Percentiles rank a stretch among this genome's conserved stretches.
phyloP scores from a whole-genome alignment of 2,888 invertebrate species.

The Dasypogon diadema region DNA sequence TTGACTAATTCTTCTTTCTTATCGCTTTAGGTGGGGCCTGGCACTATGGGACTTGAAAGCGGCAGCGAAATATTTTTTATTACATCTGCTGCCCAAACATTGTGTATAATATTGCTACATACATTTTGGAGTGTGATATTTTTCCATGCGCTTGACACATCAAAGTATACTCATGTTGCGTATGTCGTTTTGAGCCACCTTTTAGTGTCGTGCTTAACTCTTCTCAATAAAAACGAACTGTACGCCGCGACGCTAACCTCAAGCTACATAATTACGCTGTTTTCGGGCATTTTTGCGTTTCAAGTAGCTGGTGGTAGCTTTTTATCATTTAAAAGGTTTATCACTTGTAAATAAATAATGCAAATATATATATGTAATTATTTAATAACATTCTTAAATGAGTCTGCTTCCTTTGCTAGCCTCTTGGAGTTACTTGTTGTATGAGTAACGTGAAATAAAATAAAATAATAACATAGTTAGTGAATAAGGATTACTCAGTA shows the following conservation, averaged over 20 bases:
- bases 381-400: constrained; percentile 3
- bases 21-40: constrained; percentile 95
- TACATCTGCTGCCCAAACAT: constrained; percentile 86
- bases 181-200: constrained; percentile 85
- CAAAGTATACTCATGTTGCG: constrained; percentile 76
- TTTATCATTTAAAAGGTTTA: constrained; percentile 69
- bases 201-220: constrained; percentile 81
- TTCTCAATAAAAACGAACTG: constrained; percentile 78
- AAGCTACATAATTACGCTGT: constrained; percentile 75
- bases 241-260: constrained; percentile 79
- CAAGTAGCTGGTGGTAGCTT: constrained; percentile 78
- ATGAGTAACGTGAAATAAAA: constrained; percentile 15
- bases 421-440: constrained; percentile 32
- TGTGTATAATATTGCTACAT: constrained; percentile 91
- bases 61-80: constrained; percentile 91
- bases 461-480: constrained; percentile 13
- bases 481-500: constrained; percentile 11
- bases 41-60: constrained; percentile 88
- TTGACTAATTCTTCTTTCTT: too few species aligned
- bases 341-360: constrained; percentile 64
- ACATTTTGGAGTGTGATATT: constrained; percentile 96
- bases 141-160: constrained; percentile 85
- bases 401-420: constrained; percentile 32
- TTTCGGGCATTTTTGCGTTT: constrained; percentile 78
- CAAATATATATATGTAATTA: too few species aligned